Evolutionary conservation across 1,140 invertebrate genomes (phyloP), one percentile per base, ranked within the genome.

Genomic region (Stegodyphus mimosarum): DNA sequence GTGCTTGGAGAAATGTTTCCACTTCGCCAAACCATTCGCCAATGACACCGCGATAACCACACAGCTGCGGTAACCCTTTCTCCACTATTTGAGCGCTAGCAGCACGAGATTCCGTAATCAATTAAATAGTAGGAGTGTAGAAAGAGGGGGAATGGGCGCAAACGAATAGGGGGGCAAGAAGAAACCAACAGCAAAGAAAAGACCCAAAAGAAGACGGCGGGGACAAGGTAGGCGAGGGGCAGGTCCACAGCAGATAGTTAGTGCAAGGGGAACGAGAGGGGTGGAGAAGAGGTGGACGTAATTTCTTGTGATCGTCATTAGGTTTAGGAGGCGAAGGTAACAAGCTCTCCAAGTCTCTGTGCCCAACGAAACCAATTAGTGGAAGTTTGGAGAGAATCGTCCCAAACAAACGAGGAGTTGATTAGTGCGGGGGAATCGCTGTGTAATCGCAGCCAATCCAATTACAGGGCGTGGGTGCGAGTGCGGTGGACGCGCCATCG

Each of bases 401-500:
- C 67, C 53, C 78, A 71, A 80, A 80, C 78, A 80, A 80, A 80
- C 78, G 78, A 80, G 67, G 78, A 80, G 78, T 80, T 80, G 78
- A 80, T 80, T 80, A 80, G 78, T 80, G 78, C 51, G 63, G 55
- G 50, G 67, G 78, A 80, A 80, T 80, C 69, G 67, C 69, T 71
- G 78, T 80, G 78, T 80, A 80, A 80, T 80, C 78, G 78, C 78
- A 80, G 78, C 78, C 78, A 80, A 80, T 60, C 55, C 55, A 60
- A 60, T 60, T 60, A 60, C 15, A 15, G 9, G 55, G 55, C 55
- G 55, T 15, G 55, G 55, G 55, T 60, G 55, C 55, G 55, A 60
- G 55, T 9, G 15, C 15, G 55, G 55, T 33, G 33, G 33, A 33
- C 33, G 33, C 33, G 33, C 33, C 33, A 33, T 33, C 33, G 33